A percentile compares a stretch with the other conserved stretches of the same genome.
phyloP scores from a whole-genome alignment of 1,140 invertebrate genomes.

The Melipona quadrifasciata region DNA sequence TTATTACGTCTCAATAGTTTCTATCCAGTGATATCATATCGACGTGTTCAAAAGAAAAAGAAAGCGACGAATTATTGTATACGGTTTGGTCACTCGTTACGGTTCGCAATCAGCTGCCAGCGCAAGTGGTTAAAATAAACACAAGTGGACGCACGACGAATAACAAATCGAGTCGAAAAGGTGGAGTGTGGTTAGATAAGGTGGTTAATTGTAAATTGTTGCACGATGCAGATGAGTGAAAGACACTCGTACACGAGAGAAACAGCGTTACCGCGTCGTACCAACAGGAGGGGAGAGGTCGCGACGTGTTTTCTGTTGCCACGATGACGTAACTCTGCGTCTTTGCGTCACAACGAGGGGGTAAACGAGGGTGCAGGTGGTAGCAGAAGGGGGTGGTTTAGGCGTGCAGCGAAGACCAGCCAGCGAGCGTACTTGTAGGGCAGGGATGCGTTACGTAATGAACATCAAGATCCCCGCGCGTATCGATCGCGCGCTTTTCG shows the following conservation, averaged over 20 bases:
- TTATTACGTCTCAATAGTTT: too few relatives aligned
- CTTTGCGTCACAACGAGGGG: slow-evolving; percentile 69
- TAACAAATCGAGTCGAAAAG: slow-evolving; percentile 14
- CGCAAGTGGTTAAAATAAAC: too few relatives aligned
- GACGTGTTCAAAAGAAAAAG: too few relatives aligned
- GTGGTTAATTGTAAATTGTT: slow-evolving; percentile 56
- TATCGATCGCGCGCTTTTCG: slow-evolving; percentile 55
- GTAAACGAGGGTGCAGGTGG: slow-evolving; percentile 26
- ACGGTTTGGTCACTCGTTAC: too few relatives aligned
- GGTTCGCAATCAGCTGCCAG: too few relatives aligned
- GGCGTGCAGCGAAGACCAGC: slow-evolving; percentile 22
- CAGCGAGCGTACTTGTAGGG: slow-evolving; percentile 48
- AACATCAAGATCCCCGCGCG: slow-evolving; percentile 39
- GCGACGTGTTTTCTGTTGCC: slow-evolving; percentile 43
- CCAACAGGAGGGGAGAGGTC: slow-evolving; percentile 33
- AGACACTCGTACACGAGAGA: slow-evolving; percentile 23
- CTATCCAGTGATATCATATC: too few relatives aligned
- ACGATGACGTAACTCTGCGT: slow-evolving; percentile 71
- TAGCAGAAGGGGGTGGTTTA: slow-evolving; percentile 37
- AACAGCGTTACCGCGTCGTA: slow-evolving; percentile 70
- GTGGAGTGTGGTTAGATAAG: slow-evolving; percentile 62
- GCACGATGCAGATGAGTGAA: slow-evolving; percentile 36
- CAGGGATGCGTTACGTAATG: slow-evolving; percentile 63
- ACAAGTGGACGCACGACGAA: neutral
- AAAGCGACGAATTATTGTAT: too few relatives aligned